These are phyloP conservation scores for Bombus impatiens DNA, from an alignment of 1,140 invertebrate species.

Conservation along the genomic window DNA sequence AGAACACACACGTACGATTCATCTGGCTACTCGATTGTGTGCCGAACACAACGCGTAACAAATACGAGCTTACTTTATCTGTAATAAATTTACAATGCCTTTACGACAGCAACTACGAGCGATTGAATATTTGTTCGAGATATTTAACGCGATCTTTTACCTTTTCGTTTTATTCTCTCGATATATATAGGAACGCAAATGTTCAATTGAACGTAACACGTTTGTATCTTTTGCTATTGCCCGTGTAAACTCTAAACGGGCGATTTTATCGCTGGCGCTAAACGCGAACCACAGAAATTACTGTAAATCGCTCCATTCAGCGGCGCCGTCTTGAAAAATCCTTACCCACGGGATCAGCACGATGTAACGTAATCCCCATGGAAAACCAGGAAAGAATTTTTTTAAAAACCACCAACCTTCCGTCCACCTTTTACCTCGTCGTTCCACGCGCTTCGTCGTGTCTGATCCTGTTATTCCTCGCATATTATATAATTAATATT, in stretches of 20 bases:
- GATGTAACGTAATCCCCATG: conserved; percentile 51
- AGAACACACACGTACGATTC: conserved; percentile 11
- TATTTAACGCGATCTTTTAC: neutral
- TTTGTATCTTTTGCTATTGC: conserved; percentile 24
- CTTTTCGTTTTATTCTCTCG: neutral
- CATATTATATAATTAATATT: neutral
- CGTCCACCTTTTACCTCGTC: neutral
- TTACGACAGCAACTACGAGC: neutral
- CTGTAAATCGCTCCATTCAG: conserved; percentile 64
- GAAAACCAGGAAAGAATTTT: conserved; percentile 47
- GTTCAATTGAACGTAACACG: neutral
- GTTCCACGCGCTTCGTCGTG: neutral
- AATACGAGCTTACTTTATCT: neutral
- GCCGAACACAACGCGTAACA: conserved; percentile 17
- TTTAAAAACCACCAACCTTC: conserved; percentile 46
- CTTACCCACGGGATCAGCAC: conserved; percentile 46
- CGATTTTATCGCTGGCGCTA: neutral
- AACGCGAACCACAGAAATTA: conserved; percentile 37
- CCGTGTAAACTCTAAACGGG: conserved; percentile 6
- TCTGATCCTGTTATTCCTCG: conserved; percentile 13
- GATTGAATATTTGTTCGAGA: neutral
- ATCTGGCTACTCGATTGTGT: conserved; percentile 10
- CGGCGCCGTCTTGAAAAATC: conserved; percentile 56
- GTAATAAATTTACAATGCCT: neutral
- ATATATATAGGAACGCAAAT: no score